Conservation (phyloP, 2,797 vertebrate species). For the Nannoperca australis region DNA sequence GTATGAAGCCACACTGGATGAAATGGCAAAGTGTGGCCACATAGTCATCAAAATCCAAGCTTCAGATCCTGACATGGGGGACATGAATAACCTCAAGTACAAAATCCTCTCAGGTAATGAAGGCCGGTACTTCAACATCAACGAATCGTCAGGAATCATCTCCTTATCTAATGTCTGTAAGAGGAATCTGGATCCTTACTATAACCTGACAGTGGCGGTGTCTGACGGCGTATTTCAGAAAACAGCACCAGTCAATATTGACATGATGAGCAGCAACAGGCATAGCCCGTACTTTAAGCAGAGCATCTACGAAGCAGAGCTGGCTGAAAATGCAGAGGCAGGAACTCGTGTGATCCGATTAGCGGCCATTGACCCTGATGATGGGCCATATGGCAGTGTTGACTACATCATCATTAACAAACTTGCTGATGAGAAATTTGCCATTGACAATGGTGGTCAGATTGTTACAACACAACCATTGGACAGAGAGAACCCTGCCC, state of each 20-base stretch:
- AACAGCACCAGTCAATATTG: slow-evolving; percentile 94
- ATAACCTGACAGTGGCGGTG: slow-evolving; percentile 92
- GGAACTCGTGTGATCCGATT: slow-evolving; percentile 96
- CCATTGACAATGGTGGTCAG: slow-evolving; percentile 88
- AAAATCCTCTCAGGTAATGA: slow-evolving; percentile 96
- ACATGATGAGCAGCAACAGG: slow-evolving; percentile 93
- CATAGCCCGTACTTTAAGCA: slow-evolving; percentile 93
- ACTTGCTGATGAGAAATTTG: slow-evolving; percentile 94
- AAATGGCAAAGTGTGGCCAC: slow-evolving; percentile 94
- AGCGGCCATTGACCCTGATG: slow-evolving; percentile 92
- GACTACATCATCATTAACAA: slow-evolving; percentile 99
- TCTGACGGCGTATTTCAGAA: slow-evolving; percentile 96
- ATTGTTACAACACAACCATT: slow-evolving; percentile 92
- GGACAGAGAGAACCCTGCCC: slow-evolving; percentile 94
- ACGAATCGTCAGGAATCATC: slow-evolving; percentile 94
- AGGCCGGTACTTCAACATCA: slow-evolving; percentile 93
- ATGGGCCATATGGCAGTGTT: slow-evolving; percentile 92
- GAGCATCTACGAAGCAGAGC: slow-evolving; percentile 93
- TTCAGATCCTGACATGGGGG: slow-evolving; percentile 90
- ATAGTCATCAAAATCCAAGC: slow-evolving; percentile 96
- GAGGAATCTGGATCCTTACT: slow-evolving; percentile 91
- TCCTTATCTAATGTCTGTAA: slow-evolving; percentile 94
- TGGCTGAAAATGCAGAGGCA: slow-evolving; percentile 94
- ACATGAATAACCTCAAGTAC: slow-evolving; percentile 89
- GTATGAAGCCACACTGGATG: slow-evolving; percentile 92